These are phyloP conservation scores for Marmota monax DNA, from an alignment of 2,113 vertebrate species.

Conservation along the genomic window DNA sequence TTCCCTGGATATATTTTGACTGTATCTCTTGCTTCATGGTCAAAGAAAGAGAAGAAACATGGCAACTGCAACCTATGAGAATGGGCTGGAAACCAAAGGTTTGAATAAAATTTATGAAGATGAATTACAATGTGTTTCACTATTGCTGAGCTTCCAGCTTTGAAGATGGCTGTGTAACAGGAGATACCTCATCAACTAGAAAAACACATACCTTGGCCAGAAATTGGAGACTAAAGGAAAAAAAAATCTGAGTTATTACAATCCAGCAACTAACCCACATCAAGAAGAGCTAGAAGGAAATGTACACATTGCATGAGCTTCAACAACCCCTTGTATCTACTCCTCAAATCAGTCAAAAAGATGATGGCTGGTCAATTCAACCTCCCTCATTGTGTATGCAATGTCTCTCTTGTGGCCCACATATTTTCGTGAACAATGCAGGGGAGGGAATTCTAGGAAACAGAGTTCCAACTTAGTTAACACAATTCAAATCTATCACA, in stretches of 20 bases:
- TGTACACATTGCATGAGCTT: background rate
- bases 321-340: background rate
- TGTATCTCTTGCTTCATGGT: background rate
- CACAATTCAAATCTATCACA: background rate
- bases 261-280: too few relatives aligned
- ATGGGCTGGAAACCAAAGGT: background rate
- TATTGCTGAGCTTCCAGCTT: background rate
- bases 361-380: too few relatives aligned
- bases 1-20: background rate
- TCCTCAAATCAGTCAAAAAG: background rate
- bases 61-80: background rate
- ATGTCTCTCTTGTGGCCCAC: background rate
- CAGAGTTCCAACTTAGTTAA: background rate
- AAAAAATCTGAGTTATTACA: background rate
- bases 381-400: background rate
- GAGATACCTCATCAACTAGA: background rate
- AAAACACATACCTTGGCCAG: background rate
- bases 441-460: background rate
- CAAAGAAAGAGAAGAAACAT: background rate
- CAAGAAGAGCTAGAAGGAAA: background rate
- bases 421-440: background rate
- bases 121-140: background rate
- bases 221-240: background rate
- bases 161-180: background rate
- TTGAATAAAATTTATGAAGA: background rate